Conservation (phyloP, 2,113 vertebrate genomes). For the Amphilophus citrinellus region DNA sequence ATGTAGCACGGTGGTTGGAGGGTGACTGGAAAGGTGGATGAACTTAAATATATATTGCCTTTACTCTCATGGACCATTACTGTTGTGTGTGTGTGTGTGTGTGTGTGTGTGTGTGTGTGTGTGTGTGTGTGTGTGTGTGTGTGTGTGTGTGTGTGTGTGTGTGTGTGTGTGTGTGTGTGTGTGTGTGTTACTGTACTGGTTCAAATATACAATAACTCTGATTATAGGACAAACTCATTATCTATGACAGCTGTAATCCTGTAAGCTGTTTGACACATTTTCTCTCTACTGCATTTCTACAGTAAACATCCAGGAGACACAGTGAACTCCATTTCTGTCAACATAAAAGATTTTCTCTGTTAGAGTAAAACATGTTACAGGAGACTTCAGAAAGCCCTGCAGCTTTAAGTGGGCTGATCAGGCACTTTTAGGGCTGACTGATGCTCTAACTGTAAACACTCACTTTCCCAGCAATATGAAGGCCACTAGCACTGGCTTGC, state of each 20-base stretch:
- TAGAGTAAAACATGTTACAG: neutral
- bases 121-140: no score
- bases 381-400: neutral
- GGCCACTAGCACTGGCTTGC: no score
- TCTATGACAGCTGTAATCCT: neutral
- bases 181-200: neutral
- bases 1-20: slow-evolving; percentile 6
- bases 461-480: no score
- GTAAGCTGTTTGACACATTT: slow-evolving; percentile 2
- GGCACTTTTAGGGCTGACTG: neutral
- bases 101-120: no score
- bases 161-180: no score
- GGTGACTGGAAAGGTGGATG: neutral
- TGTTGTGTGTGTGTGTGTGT: no score
- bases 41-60: neutral
- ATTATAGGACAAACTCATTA: neutral
- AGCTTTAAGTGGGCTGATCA: neutral
- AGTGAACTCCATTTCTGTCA: neutral
- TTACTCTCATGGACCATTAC: no score
- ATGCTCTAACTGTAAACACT: neutral
- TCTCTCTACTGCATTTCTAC: neutral
- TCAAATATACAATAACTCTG: neutral
- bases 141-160: no score
- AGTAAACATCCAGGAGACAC: neutral
- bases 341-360: neutral